These are phyloP conservation scores for Miniopterus natalensis DNA, from an alignment of 2,113 vertebrate species.

Conservation along the genomic window DNA sequence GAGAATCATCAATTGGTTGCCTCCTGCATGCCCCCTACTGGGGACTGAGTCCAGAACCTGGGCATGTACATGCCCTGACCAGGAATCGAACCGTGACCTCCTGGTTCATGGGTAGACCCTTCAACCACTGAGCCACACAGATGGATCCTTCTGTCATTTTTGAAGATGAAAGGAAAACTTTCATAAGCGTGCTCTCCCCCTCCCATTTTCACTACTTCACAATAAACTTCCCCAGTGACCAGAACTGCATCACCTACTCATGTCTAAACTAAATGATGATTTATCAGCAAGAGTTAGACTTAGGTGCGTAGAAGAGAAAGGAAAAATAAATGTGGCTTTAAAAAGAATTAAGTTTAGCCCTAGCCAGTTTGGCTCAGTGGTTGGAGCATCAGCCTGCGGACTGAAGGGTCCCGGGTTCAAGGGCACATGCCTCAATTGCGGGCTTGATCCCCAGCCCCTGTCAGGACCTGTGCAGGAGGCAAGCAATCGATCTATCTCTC, in stretches of 20 bases:
- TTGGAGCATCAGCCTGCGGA: neutral
- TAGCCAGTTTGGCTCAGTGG: neutral
- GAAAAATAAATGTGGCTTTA: neutral
- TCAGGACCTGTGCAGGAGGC: neutral
- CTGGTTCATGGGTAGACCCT: too few species aligned
- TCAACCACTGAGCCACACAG: too few species aligned
- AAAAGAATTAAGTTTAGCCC: neutral
- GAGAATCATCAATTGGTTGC: too few species aligned
- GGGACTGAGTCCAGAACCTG: too few species aligned
- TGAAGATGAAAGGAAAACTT: constrained; percentile 11
- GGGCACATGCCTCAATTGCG: neutral
- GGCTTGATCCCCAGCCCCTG: neutral
- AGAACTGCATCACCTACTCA: neutral
- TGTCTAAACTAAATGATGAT: neutral
- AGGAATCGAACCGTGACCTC: too few species aligned
- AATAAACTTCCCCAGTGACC: neutral
- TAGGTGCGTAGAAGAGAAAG: neutral
- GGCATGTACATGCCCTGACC: too few species aligned
- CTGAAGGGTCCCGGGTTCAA: neutral
- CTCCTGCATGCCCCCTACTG: too few species aligned
- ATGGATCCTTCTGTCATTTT: neutral
- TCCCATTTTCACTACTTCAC: neutral
- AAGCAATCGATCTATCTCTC: neutral
- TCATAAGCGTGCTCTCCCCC: neutral
- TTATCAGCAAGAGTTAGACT: neutral